Evolutionary conservation across 2,113 vertebrate genomes (phyloP).

Genomic region (Bufo bufo): DNA sequence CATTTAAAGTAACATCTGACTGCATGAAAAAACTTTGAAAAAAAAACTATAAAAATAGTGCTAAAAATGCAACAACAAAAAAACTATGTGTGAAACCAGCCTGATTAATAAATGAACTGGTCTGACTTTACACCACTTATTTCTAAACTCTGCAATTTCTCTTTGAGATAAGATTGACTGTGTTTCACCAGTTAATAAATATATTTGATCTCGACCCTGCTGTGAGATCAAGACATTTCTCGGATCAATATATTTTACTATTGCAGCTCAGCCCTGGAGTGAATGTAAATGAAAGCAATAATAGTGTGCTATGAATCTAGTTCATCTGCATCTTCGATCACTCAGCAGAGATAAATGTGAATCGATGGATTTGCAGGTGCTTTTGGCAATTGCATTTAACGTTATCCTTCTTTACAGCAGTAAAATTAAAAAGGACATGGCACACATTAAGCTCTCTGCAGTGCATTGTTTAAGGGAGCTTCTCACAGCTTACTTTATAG

Average conservation of each 20-base stretch:
- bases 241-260: constrained; percentile 44
- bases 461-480: neutral
- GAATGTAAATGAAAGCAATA: constrained; percentile 52
- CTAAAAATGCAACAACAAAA: too few species aligned
- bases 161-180: constrained; percentile 8
- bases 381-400: constrained; percentile 44
- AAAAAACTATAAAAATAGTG: too few species aligned
- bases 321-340: constrained; percentile 53
- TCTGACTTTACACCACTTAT: constrained; percentile 20
- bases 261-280: constrained; percentile 12
- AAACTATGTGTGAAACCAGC: too few species aligned
- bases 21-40: too few species aligned
- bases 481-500: neutral
- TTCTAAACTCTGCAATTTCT: constrained; percentile 1
- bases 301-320: constrained; percentile 49
- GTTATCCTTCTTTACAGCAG: constrained; percentile 47
- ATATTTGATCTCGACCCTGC: constrained; percentile 31
- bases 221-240: constrained; percentile 27
- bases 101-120: neutral
- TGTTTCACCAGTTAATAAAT: constrained; percentile 49
- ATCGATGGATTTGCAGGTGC: constrained; percentile 48
- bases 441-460: neutral
- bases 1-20: too few species aligned
- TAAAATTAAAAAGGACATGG: constrained; percentile 18
- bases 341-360: constrained; percentile 43